Conservation (phyloP, 2,113 vertebrate species). For the Myodes glareolus region DNA sequence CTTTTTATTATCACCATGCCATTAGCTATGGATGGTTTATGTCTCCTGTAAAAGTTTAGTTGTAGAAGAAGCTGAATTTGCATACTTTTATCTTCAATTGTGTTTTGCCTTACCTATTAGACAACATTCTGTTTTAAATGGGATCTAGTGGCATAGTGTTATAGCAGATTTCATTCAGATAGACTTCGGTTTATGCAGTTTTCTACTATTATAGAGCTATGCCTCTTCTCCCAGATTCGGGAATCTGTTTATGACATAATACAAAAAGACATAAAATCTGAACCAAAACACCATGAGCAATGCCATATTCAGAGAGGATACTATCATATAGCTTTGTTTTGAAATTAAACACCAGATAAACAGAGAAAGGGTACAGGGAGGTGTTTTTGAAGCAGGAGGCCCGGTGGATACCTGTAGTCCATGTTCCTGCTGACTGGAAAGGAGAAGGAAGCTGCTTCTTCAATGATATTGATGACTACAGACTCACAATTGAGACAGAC, state of each 20-base stretch:
- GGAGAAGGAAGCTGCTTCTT: no score
- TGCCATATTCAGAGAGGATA: background rate
- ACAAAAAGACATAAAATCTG: background rate
- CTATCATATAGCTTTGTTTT: background rate
- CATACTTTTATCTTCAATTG: background rate
- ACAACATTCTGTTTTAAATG: background rate
- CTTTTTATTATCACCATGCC: background rate
- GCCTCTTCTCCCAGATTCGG: background rate
- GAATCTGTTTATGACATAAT: background rate
- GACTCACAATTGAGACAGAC: no score
- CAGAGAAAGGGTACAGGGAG: background rate
- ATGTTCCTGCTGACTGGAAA: background rate
- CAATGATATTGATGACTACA: no score
- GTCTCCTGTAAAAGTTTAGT: background rate
- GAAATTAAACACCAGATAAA: background rate
- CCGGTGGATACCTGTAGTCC: background rate
- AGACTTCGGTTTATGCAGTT: background rate
- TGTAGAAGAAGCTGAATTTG: background rate
- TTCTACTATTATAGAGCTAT: background rate
- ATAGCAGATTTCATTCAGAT: background rate
- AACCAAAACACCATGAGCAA: background rate
- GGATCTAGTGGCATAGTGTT: background rate
- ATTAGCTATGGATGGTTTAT: background rate
- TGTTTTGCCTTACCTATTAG: background rate
- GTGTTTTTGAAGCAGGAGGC: background rate